Evolutionary conservation across 2,113 vertebrate species (phyloP), one percentile per base, ranked within the genome.

Genomic region (Charadrius vociferus): DNA sequence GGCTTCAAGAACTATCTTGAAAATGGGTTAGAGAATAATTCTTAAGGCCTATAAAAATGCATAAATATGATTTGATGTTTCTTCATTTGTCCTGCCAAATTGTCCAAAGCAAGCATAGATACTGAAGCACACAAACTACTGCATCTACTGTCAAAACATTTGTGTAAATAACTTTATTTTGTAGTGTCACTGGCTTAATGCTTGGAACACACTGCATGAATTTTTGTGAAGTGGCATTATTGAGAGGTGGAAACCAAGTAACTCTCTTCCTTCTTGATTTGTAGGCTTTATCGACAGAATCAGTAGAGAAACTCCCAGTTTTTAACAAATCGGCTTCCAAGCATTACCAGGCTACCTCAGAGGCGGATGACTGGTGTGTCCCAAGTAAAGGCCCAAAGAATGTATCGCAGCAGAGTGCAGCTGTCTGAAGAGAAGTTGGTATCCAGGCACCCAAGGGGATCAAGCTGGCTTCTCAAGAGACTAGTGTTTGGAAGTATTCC

Each of bases 281-380:
- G 52, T 71, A 99, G 99, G 99, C 99, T 13, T 94, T 99, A 91
- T 99, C 99, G 66, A 98, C 99, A 23, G 99, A 99, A 56, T 99
- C 99, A 2, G 37, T 99, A 94, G 99, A 99, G 96, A 99, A 99
- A 88, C 98, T 99, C 45, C 99, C 99, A 1, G 99, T 99, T 92
- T 99, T 99, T 97, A 99, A 99, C 97, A 99, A 99, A 95, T 99
- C 99, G 0, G 99, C 99, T 62, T 98, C 98, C 77, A 99, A 99
- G 96, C 99, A 99, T 97, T 99, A 99, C 97, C 99, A 99, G 80
- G 82, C 98, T 41, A 98, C 93, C 94, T 98, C 75, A 4, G 99
- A 99, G 95, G 99, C 99, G 0, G 99, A 99, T 22, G 99, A 99
- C 97, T 99, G 99, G 99, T 99, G 99, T 94, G 98, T 99, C 90